Base-by-base conservation (phyloP, 2,888 invertebrate genomes). In the Embidobia sp. region DNA sequence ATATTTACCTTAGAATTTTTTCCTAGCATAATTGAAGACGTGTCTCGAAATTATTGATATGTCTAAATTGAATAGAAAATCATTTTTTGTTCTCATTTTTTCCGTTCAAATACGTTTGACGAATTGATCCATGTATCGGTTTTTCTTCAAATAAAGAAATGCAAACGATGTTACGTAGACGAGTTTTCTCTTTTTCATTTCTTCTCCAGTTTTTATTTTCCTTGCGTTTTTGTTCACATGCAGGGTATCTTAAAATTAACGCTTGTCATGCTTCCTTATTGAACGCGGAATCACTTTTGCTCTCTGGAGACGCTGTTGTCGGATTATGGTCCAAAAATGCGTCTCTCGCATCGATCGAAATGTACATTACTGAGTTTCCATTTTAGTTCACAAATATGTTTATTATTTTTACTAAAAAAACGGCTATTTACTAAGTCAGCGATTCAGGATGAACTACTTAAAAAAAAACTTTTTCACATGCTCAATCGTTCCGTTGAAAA, bases 191-290 rank as follows among this genome's bases (percentile, higher is more conserved):
- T 26, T 26, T 11, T 11, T 22, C 22, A 44, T 44, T 22, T 26
- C 11, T 26, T 16, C 8, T 26, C 11, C 44, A 10, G 8, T 46
- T 33, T 13, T 51, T 37, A 19, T 46, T 18, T 37, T 11, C 22
- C 35, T 37, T 15, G n/a, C 37, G 10, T 13, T 22, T 22, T 4
- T 22, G 22, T 4, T 22, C 57, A 64, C 51, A 67, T 51, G 57
- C 69, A 19, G 69, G 70, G 64, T 77, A 70, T 66, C 64, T 49
- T 59, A 59, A 59, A 77, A 77, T 72, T 70, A 77, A 77, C 76
- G 70, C 74, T 53, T 74, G 67, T 75, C 75, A 63, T 63, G 61
- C 74, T 59, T 51, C 74, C 74, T 74, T 73, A 48, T 11, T 1
- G 37, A 16, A 61, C 49, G 42, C 59, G 64, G 57, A 64, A 64